Base-by-base conservation (phyloP, 2,113 vertebrate genomes). In the Toxotes jaculatrix region DNA sequence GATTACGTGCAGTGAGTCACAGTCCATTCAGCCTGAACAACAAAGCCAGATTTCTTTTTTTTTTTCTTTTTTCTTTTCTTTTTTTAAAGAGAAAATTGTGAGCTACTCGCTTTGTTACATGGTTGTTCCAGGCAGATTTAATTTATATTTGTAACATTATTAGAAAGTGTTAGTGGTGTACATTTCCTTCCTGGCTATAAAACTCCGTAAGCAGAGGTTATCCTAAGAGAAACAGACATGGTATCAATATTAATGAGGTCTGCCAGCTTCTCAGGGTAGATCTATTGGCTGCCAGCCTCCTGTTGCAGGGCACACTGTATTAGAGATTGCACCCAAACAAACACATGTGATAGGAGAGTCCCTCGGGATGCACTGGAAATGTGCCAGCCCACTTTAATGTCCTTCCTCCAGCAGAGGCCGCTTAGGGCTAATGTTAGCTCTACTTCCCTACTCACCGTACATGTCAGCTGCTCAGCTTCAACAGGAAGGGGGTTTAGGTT, bases 311-410 rank as follows among this genome's bases (percentile, higher is more conserved):
- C 73, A 38, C 74, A 78, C 77, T 65, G 73, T 74, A 83, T 85
- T 81, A 88, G 43, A 83, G 69, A 74, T 77, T 84, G 79, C 92
- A 94, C 92, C 94, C 93, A 94, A 95, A 95, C 94, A 95, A 93
- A 94, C 85, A 84, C 82, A 81, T 92, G 88, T 88, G 83, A 88
- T 85, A 68, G 85, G 75, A 91, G 88, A 63, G 51, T 77, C 83
- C 75, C 80, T 73, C 69, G 2, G 83, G 85, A 91, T 88, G 77
- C 43, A 49, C 77, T 91, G 89, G 88, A 82, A 43, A 59, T 51
- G 74, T 49, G 88, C 93, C 93, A 91, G 80, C 78, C 62, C 66
- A 86, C 79, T 92, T 70, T 73, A 88, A 81, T 34, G 79, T 86
- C 83, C 79, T 79, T 86, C 83, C 80, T 85, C 57, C 70, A 77